Conservation (phyloP, 37 sponge, comb jelly and placozoan species). For the Amphimedon queenslandica region DNA sequence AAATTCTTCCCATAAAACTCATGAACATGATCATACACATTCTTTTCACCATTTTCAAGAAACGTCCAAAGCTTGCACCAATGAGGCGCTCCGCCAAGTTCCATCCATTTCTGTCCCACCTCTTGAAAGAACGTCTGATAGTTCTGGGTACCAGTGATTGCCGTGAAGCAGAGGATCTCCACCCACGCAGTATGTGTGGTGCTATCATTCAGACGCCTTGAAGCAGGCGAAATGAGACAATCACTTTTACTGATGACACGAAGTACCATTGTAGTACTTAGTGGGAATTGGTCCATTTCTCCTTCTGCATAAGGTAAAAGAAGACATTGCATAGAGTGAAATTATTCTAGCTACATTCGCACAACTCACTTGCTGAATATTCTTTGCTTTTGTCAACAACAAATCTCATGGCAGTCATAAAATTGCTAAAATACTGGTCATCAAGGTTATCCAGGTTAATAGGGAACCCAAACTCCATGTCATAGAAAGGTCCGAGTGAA, state of each 20-base stretch:
- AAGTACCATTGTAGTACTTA: conserved; percentile 12
- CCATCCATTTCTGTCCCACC: conserved; percentile 7
- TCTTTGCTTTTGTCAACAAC: conserved; percentile 5
- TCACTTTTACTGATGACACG: conserved; percentile 9
- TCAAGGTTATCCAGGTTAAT: neutral
- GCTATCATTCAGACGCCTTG: neutral
- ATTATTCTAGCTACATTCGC: neutral
- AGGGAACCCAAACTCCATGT: conserved; percentile 26
- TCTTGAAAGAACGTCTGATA: conserved; percentile 13
- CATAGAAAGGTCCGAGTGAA: neutral
- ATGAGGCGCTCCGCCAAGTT: conserved; percentile 6
- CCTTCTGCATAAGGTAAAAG: neutral
- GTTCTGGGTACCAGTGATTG: neutral
- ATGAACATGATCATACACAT: no score
- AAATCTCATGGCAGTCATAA: conserved; percentile 1
- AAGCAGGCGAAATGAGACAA: conserved; percentile 8
- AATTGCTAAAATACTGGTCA: neutral
- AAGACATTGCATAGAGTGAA: neutral
- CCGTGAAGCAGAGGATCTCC: conserved; percentile 19
- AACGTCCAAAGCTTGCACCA: conserved; percentile 17
- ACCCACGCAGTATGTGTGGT: conserved; percentile 5
- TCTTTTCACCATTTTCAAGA: no score
- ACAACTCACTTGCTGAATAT: neutral
- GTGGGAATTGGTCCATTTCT: neutral
- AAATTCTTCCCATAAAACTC: no score